Conservation (phyloP, 2,888 invertebrate species). For the Drosophila fungiperda region DNA sequence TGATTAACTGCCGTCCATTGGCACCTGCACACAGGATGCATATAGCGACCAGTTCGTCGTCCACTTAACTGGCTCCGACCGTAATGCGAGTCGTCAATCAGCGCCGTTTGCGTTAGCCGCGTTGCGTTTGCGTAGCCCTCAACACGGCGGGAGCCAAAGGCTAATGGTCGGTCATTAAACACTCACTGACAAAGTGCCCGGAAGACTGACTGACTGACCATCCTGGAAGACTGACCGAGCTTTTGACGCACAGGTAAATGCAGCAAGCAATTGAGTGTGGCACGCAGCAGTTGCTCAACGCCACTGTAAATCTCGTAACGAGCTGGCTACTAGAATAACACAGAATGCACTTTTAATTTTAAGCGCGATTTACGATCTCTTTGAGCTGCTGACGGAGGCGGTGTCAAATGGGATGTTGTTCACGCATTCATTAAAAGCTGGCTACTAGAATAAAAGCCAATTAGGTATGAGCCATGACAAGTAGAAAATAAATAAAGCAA, state of each 20-base stretch:
- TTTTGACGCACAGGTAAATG: slow-evolving; percentile 72
- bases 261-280: slow-evolving; percentile 63
- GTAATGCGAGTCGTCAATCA: slow-evolving; percentile 77
- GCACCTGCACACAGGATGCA: slow-evolving; percentile 75
- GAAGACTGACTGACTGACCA: slow-evolving; percentile 39
- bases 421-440: slow-evolving; percentile 4
- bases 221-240: slow-evolving; percentile 51
- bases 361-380: slow-evolving; percentile 15
- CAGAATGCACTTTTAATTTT: background rate
- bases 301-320: background rate
- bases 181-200: slow-evolving; percentile 76
- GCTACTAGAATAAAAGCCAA: background rate
- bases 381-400: background rate
- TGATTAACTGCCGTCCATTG: slow-evolving; percentile 78
- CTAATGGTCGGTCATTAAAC: slow-evolving; percentile 65
- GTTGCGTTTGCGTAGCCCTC: slow-evolving; percentile 88
- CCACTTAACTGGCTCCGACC: slow-evolving; percentile 66
- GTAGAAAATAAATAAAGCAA: background rate
- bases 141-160: slow-evolving; percentile 83
- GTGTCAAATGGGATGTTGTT: slow-evolving; percentile 11
- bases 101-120: slow-evolving; percentile 88
- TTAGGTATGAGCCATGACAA: background rate
- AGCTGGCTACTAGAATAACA: background rate
- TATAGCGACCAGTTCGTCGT: slow-evolving; percentile 55
- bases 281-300: slow-evolving; percentile 51